phyloP scores from a whole-genome alignment of 2,888 invertebrate species.

The Diabrotica balteata region DNA sequence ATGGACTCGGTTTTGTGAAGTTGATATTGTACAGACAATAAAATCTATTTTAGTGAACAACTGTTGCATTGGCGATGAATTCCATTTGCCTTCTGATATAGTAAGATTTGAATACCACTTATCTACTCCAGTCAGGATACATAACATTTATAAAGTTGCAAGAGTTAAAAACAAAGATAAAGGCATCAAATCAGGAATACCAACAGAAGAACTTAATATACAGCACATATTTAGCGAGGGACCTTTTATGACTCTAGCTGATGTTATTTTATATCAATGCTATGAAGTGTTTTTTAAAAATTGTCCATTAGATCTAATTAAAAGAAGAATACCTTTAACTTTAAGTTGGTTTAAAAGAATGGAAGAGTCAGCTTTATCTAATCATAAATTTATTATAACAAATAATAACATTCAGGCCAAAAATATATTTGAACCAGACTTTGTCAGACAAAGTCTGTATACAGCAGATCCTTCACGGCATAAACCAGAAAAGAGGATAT shows the following conservation, averaged over 20 bases:
- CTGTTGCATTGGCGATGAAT: slow-evolving; percentile 37
- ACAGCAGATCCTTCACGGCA: slow-evolving; percentile 80
- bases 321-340: slow-evolving; percentile 66
- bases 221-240: slow-evolving; percentile 85
- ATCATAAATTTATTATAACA: slow-evolving; percentile 33
- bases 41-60: slow-evolving; percentile 57
- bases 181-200: slow-evolving; percentile 60
- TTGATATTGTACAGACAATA: slow-evolving; percentile 73
- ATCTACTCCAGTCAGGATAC: slow-evolving; percentile 81
- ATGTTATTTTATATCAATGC: slow-evolving; percentile 79
- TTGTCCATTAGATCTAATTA: slow-evolving; percentile 41
- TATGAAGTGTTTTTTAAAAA: slow-evolving; percentile 68
- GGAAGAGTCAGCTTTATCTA: slow-evolving; percentile 33
- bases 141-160: slow-evolving; percentile 82
- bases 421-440: slow-evolving; percentile 47
- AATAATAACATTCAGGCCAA: slow-evolving; percentile 1
- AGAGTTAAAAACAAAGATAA: slow-evolving; percentile 62
- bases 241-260: slow-evolving; percentile 80
- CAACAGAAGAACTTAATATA: slow-evolving; percentile 64
- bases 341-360: slow-evolving; percentile 69
- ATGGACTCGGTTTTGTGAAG: slow-evolving; percentile 94
- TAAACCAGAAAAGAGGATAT: slow-evolving; percentile 75
- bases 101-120: slow-evolving; percentile 85
- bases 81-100: slow-evolving; percentile 71
- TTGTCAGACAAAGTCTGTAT: slow-evolving; percentile 72